Conservation (phyloP, 2,797 vertebrate species). For the Rhabdomys pumilio region DNA sequence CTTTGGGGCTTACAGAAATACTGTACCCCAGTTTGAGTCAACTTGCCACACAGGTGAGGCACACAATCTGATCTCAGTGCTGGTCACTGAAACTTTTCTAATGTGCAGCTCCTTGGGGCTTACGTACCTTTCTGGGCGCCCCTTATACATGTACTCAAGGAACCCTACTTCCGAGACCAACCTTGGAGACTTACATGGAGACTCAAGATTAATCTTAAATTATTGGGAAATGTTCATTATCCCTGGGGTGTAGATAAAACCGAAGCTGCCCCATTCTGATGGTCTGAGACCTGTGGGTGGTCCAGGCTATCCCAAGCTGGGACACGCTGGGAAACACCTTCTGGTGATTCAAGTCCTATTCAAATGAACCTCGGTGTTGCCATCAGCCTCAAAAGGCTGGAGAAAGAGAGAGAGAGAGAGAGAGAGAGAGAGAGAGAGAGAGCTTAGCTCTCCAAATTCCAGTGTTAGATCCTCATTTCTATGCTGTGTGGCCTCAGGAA, state of each 20-base stretch:
- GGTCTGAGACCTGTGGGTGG: neutral
- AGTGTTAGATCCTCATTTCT: neutral
- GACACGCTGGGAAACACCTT: neutral
- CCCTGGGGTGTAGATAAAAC: no score
- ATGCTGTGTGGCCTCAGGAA: neutral
- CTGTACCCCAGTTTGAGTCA: neutral
- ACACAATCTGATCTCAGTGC: rapidly evolving
- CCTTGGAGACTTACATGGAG: neutral
- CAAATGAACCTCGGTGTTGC: neutral
- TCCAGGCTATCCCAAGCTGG: rapidly evolving
- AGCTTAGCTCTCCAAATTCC: neutral
- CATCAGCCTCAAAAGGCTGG: neutral
- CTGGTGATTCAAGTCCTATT: neutral
- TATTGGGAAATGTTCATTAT: no score
- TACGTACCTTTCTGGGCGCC: rapidly evolving
- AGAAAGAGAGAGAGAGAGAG: no score
- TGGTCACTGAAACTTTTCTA: rapidly evolving
- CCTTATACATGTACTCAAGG: neutral
- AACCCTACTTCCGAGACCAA: neutral
- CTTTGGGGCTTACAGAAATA: neutral
- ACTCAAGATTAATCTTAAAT: neutral
- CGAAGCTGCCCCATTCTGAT: rapidly evolving
- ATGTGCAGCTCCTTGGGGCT: rapidly evolving
- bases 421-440: no score
- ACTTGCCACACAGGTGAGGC: rapidly evolving